phyloP scores from a whole-genome alignment of 2,113 vertebrate species.

The Rana temporaria region DNA sequence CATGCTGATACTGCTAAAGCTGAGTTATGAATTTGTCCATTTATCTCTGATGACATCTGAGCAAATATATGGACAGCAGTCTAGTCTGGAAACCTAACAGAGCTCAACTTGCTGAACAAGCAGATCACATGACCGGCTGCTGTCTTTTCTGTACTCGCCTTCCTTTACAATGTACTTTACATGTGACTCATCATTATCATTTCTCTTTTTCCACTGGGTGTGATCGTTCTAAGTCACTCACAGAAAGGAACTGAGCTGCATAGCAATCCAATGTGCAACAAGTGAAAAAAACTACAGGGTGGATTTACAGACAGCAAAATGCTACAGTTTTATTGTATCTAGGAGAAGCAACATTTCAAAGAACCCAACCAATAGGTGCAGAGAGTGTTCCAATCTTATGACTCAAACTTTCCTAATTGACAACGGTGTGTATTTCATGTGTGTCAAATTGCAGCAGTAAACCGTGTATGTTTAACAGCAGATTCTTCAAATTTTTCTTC shows the following conservation, averaged over 20 bases:
- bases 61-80: background rate
- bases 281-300: background rate
- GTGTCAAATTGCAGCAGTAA: background rate
- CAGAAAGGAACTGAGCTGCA: background rate
- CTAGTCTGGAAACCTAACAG: constrained; percentile 6
- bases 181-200: constrained; percentile 26
- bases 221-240: background rate
- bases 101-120: constrained; percentile 2
- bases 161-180: constrained; percentile 4
- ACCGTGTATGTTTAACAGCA: background rate
- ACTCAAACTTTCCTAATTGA: background rate
- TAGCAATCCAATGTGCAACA: background rate
- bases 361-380: background rate
- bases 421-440: background rate
- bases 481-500: background rate
- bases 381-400: background rate
- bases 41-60: constrained; percentile 5
- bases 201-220: background rate
- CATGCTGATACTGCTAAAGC: background rate
- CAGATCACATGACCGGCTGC: constrained; percentile 12
- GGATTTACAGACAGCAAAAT: background rate
- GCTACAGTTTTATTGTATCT: background rate
- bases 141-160: background rate
- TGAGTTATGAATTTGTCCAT: constrained; percentile 29
- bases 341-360: background rate